Evolutionary conservation across 2,888 invertebrate species (phyloP).

Genomic region (Parthenolecanium corni): DNA sequence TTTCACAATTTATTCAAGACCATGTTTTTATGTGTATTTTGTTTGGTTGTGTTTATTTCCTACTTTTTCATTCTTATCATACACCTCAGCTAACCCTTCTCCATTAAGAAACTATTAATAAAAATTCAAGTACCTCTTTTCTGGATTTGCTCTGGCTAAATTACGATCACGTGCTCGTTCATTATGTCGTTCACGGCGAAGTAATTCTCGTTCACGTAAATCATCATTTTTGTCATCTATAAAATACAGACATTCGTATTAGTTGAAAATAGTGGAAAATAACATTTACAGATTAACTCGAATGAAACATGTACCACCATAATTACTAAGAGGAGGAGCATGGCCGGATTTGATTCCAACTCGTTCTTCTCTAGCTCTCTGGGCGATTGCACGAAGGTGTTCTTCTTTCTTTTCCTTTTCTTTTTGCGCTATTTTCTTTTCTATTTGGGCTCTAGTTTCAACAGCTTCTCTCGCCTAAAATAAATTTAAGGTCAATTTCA

Average conservation of each 20-base stretch:
- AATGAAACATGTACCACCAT: slow-evolving; percentile 34
- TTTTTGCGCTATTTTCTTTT: slow-evolving; percentile 90
- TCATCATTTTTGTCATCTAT: slow-evolving; percentile 50
- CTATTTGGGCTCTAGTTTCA: slow-evolving; percentile 88
- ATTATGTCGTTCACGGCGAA: slow-evolving; percentile 79
- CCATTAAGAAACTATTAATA: too few relatives aligned
- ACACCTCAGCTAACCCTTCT: too few relatives aligned
- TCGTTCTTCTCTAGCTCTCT: slow-evolving; percentile 87
- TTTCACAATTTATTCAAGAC: too few relatives aligned
- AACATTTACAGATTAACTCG: too few relatives aligned
- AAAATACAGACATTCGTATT: slow-evolving; percentile 32
- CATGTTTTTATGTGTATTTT: too few relatives aligned
- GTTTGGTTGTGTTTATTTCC: too few relatives aligned
- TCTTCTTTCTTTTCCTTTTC: slow-evolving; percentile 98
- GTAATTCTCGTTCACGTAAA: slow-evolving; percentile 67
- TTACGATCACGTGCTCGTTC: slow-evolving; percentile 89
- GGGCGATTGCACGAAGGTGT: slow-evolving; percentile 80
- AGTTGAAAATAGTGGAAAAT: too few relatives aligned
- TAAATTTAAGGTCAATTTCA: slow-evolving; percentile 14
- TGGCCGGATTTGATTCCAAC: slow-evolving; percentile 58
- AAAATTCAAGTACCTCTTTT: slow-evolving; percentile 62
- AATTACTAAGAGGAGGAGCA: slow-evolving; percentile 37
- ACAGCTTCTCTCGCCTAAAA: slow-evolving; percentile 87
- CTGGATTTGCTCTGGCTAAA: slow-evolving; percentile 83
- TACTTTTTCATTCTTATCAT: too few relatives aligned